Base-by-base conservation (phyloP, 2,797 vertebrate genomes). In the Dallia pectoralis region DNA sequence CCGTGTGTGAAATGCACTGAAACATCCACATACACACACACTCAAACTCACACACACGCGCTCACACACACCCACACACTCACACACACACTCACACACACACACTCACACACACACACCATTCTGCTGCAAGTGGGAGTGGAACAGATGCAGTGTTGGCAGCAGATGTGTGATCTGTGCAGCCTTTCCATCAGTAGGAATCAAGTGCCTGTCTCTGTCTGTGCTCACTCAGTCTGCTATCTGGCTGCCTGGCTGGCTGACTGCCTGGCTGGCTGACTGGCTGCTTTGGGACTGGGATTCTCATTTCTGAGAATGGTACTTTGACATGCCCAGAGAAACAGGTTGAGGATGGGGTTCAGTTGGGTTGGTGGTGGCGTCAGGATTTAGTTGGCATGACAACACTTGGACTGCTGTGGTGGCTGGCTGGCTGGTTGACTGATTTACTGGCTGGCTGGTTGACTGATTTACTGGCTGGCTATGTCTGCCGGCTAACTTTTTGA, bases 141-240 rank as follows among this genome's bases (percentile, higher is more conserved):
- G 65, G 83, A 85, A 79, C 87, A 88, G 87, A 86, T 88, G 87
- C 79, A 56, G 74, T 9, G 27, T 53, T 64, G 3, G 79, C 76
- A 77, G 86, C 89, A 90, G 87, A 89, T 89, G 87, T 87, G 86
- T 82, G 79, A 84, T 70, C 78, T 66, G 68, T 27, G 16, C 22
- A 56, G 53, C 82, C 82, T 70, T 81, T 87, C 80, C 81, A 84
- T 86, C 85, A 85, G 3, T 69, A 64, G 51, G 82, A 73, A 85
- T 84, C 85, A 81, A 86, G 81, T 84, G 77, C 78, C 81, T 76
- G 72, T n/a, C 29, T 27, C 49, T 30, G n/a, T 56, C 77, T 22
- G 25, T 67, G 40, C 8, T 14, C 77, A 44, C 47, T 63, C 48
- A 22, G n/a, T 61, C 64, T 66, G 32, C 53, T 56, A n/a, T 53